These are phyloP conservation scores for Redunca redunca DNA, from an alignment of 2,113 vertebrate genomes.

Conservation along the genomic window DNA sequence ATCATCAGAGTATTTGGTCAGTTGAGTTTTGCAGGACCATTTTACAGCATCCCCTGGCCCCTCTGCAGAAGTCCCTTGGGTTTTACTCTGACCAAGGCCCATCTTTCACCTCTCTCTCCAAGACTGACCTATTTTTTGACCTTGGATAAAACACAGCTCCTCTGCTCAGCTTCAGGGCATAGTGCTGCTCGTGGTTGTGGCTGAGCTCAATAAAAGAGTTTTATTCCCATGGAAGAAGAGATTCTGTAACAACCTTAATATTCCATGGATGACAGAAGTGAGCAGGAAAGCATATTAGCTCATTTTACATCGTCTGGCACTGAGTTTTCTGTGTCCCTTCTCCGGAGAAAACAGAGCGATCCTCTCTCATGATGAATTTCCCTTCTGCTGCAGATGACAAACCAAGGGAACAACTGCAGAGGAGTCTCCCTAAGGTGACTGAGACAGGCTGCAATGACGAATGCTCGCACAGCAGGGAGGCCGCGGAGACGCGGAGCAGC, in stretches of 20 bases:
- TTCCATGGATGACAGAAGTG: not conserved
- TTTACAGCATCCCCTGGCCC: not conserved
- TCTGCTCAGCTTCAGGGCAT: not conserved
- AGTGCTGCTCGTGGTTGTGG: not conserved
- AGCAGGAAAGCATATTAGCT: not conserved
- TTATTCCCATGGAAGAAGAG: not conserved
- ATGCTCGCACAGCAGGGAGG: slow-evolving; percentile 79
- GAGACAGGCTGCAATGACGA: slow-evolving; percentile 88
- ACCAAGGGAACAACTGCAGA: slow-evolving; percentile 87
- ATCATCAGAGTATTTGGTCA: not conserved
- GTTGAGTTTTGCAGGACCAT: not conserved
- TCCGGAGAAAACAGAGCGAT: not conserved
- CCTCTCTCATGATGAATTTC: slow-evolving; percentile 26
- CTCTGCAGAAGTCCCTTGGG: not conserved
- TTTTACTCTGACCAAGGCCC: not conserved
- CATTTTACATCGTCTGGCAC: not conserved
- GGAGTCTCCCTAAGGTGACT: slow-evolving; percentile 76
- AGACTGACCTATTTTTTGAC: not conserved
- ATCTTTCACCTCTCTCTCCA: not conserved
- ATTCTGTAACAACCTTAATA: not conserved
- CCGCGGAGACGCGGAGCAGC: slow-evolving; percentile 80
- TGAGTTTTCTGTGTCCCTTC: not conserved
- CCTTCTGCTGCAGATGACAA: slow-evolving; percentile 87
- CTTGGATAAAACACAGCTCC: slow-evolving; percentile 8
- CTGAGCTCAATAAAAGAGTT: slow-evolving; percentile 18